Percentiles rank a stretch among this genome's conserved stretches.
Conservation (phyloP, 2,888 invertebrate genomes). For the Ypsolopha sequella region DNA sequence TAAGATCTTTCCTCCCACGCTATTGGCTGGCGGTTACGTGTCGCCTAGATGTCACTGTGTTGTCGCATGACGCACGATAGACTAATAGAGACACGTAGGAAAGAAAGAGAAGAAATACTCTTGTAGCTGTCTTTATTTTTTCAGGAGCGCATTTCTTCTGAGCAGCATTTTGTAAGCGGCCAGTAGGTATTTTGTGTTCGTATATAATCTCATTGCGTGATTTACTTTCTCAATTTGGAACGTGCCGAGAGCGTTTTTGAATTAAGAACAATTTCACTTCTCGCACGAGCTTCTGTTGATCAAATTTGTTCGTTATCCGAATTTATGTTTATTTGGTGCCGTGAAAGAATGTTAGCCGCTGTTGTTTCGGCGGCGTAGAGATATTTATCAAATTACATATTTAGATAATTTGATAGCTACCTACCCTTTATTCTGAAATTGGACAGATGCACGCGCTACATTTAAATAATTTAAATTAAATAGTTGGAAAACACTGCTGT, state of each 20-base stretch:
- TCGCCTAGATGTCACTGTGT: slow-evolving; percentile 43
- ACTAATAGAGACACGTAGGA: slow-evolving; percentile 5
- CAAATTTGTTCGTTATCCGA: slow-evolving; percentile 17
- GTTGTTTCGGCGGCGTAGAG: too few species aligned
- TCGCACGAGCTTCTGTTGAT: slow-evolving; percentile 44
- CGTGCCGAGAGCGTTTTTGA: slow-evolving; percentile 7
- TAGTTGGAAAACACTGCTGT: too few species aligned
- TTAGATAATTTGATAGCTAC: too few species aligned
- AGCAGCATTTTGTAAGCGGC: not conserved
- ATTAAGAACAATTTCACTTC: slow-evolving; percentile 10
- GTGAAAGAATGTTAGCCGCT: slow-evolving; percentile 28
- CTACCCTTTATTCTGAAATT: too few species aligned
- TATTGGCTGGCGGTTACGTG: slow-evolving; percentile 31
- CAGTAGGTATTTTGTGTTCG: not conserved
- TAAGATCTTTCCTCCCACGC: slow-evolving; percentile 22
- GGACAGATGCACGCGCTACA: too few species aligned
- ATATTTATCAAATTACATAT: too few species aligned
- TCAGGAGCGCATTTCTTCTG: not conserved
- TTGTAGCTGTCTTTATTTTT: not conserved
- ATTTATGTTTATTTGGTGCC: slow-evolving; percentile 27
- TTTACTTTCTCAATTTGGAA: slow-evolving; percentile 2
- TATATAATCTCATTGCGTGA: not conserved
- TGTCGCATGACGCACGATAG: slow-evolving; percentile 37
- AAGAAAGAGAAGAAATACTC: not conserved
- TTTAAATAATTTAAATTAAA: too few species aligned